These are phyloP conservation scores for Ciconia boyciana DNA, from an alignment of 2,113 vertebrate genomes.

Conservation along the genomic window DNA sequence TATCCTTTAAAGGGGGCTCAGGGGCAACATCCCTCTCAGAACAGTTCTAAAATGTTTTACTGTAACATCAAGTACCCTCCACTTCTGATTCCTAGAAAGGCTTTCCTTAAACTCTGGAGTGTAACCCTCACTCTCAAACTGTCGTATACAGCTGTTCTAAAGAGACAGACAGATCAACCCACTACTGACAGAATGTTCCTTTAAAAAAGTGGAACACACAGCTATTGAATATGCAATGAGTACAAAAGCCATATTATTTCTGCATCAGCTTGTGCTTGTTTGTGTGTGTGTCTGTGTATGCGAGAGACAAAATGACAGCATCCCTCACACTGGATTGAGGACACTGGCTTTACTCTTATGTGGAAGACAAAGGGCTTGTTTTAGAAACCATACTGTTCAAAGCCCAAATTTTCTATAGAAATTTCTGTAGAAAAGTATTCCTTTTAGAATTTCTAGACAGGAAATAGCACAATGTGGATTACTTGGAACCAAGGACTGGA, in stretches of 20 bases:
- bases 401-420: background rate
- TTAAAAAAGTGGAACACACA: background rate
- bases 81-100: background rate
- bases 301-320: background rate
- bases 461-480: background rate
- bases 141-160: background rate
- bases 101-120: background rate
- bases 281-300: background rate
- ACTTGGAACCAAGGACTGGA: background rate
- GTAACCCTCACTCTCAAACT: background rate
- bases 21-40: background rate
- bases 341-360: background rate
- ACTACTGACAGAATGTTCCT: background rate
- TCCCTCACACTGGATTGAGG: background rate
- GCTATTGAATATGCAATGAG: background rate
- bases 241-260: background rate
- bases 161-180: background rate
- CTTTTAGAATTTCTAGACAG: background rate
- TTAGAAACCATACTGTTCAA: background rate
- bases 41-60: background rate
- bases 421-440: background rate
- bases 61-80: background rate
- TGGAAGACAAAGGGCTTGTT: background rate
- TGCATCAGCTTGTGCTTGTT: background rate
- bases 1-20: background rate